A percentile compares a stretch with the other conserved stretches of the same genome.
These are phyloP conservation scores for Asteroscopus sphinx DNA, from an alignment of 2,888 invertebrate genomes.

Conservation along the genomic window DNA sequence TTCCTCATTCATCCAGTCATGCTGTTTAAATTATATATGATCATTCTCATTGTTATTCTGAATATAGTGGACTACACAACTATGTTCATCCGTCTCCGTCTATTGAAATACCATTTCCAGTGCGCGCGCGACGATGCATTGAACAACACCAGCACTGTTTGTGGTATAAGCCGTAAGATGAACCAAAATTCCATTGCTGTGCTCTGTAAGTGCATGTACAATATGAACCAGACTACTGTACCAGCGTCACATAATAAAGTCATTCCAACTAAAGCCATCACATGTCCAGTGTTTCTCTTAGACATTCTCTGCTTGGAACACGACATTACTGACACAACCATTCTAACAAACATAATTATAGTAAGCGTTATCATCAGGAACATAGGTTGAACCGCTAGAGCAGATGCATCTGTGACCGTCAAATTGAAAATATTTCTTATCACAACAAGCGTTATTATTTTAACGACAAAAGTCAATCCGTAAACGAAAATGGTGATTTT, in stretches of 20 bases:
- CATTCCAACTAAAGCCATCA: constrained; percentile 41
- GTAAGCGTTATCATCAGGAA: too few relatives aligned
- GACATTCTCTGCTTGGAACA: too few relatives aligned
- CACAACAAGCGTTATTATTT: constrained; percentile 4
- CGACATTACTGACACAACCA: too few relatives aligned
- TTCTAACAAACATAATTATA: too few relatives aligned
- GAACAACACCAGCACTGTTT: constrained; percentile 20
- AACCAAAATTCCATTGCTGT: neutral
- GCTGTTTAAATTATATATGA: too few relatives aligned
- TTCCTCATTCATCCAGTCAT: too few relatives aligned
- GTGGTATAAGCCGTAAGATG: constrained; percentile 17
- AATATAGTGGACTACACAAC: constrained; percentile 2
- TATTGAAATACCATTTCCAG: constrained; percentile 31
- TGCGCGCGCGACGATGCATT: constrained; percentile 24
- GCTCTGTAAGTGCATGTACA: neutral
- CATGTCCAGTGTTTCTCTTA: constrained; percentile 28
- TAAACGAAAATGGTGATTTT: constrained; percentile 30
- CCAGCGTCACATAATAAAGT: constrained; percentile 42
- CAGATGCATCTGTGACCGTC: too few relatives aligned
- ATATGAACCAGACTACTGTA: constrained; percentile 3
- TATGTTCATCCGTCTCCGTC: constrained; percentile 13
- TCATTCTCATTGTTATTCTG: too few relatives aligned
- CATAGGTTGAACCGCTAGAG: too few relatives aligned
- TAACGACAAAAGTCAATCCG: constrained; percentile 3
- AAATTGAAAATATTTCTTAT: too few relatives aligned